A percentile compares a stretch with the other conserved stretches of the same genome.
phyloP scores from a whole-genome alignment of 1,140 invertebrate species.

The Piezodorus guildinii region DNA sequence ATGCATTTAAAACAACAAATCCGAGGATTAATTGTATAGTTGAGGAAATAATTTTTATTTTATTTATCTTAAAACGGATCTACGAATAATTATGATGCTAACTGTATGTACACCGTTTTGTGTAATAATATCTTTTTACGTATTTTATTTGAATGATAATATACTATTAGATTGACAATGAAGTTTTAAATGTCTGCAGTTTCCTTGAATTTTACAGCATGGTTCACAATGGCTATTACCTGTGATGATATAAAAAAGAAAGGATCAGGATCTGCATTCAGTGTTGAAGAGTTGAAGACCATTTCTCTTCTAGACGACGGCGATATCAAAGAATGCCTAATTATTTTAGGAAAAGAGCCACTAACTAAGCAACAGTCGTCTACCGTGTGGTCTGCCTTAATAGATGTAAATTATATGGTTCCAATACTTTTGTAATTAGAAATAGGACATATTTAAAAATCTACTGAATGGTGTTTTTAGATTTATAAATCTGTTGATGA shows the following conservation, averaged over 20 bases:
- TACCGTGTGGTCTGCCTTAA: conserved; percentile 17
- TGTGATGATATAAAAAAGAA: conserved; percentile 15
- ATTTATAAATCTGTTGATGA: conserved; percentile 8
- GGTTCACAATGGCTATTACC: neutral
- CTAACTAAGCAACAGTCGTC: conserved; percentile 14
- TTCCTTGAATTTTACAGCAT: too few relatives aligned
- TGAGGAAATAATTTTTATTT: too few relatives aligned
- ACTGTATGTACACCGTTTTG: too few relatives aligned
- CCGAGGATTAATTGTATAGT: too few relatives aligned
- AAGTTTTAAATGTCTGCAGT: too few relatives aligned
- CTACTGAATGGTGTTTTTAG: neutral
- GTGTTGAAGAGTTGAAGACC: conserved; percentile 9
- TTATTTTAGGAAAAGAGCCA: conserved; percentile 20
- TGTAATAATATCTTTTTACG: too few relatives aligned
- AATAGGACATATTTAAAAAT: neutral
- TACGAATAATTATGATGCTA: too few relatives aligned
- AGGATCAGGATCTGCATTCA: conserved; percentile 12
- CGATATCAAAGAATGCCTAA: conserved; percentile 12
- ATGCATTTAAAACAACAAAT: too few relatives aligned
- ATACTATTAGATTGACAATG: too few relatives aligned
- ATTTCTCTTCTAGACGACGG: neutral
- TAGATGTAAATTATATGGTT: conserved; percentile 2
- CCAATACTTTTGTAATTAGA: neutral
- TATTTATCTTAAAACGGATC: too few relatives aligned
- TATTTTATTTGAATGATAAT: too few relatives aligned